A percentile compares a stretch with the other conserved stretches of the same genome.
Conservation (phyloP, 2,113 vertebrate genomes). For the Leuciscus idus region DNA sequence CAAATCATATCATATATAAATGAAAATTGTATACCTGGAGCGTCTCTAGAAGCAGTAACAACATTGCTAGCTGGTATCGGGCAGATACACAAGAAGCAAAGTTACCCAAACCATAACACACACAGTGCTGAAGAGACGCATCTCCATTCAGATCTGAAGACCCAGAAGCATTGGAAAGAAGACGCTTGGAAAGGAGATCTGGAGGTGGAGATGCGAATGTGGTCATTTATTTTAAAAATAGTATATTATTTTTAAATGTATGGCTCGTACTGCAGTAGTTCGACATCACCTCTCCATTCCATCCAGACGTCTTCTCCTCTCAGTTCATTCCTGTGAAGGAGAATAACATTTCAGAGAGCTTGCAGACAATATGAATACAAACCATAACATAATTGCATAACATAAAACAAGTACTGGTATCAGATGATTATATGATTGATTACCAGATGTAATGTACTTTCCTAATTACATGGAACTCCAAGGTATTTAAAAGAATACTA, state of each 20-base stretch:
- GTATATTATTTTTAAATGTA: neutral
- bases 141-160: slow-evolving; percentile 29
- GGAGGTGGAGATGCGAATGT: neutral
- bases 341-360: neutral
- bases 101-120: slow-evolving; percentile 88
- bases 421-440: neutral
- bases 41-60: slow-evolving; percentile 85
- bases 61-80: slow-evolving; percentile 85
- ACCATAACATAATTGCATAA: neutral
- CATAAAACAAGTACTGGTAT: neutral
- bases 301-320: slow-evolving; percentile 78
- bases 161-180: neutral
- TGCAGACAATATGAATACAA: neutral
- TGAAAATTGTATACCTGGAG: slow-evolving; percentile 74
- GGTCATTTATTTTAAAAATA: no score
- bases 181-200: slow-evolving; percentile 61
- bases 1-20: no score
- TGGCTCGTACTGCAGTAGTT: neutral
- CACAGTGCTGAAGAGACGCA: slow-evolving; percentile 68
- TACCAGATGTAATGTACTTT: neutral
- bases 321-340: slow-evolving; percentile 77
- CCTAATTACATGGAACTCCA: neutral
- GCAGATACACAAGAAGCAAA: slow-evolving; percentile 82
- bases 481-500: neutral
- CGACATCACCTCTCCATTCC: slow-evolving; percentile 74